Evolutionary conservation across 2,888 invertebrate species (phyloP).

Genomic region (Resseliella maxima): DNA sequence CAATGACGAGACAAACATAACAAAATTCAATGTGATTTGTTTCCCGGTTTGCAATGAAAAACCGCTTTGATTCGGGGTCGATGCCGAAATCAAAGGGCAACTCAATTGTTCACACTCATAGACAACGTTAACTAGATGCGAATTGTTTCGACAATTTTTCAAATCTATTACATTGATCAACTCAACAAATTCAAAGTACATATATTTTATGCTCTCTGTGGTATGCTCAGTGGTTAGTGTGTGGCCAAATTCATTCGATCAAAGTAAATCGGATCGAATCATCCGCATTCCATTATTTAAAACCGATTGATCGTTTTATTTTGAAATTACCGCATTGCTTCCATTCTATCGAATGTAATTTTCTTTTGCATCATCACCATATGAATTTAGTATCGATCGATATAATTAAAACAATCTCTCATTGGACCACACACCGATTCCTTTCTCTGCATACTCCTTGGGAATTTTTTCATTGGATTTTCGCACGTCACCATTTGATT

Average conservation of each 20-base stretch:
- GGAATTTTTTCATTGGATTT: no score
- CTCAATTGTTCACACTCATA: not conserved
- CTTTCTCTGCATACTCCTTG: no score
- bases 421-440: not conserved
- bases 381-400: not conserved
- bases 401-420: slow-evolving; percentile 6
- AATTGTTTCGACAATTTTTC: not conserved
- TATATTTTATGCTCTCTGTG: not conserved
- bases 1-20: not conserved
- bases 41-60: not conserved
- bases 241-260: not conserved
- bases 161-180: not conserved
- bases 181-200: not conserved
- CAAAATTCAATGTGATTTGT: not conserved
- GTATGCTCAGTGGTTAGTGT: not conserved
- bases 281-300: slow-evolving; percentile 19
- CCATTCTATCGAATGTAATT: slow-evolving; percentile 40
- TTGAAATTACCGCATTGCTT: slow-evolving; percentile 33
- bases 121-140: no score
- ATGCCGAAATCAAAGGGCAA: not conserved
- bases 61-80: not conserved
- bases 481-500: not conserved
- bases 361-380: not conserved
- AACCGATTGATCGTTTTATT: slow-evolving; percentile 8
- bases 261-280: not conserved